Evolutionary conservation across 30 jellyfish, hydroid and myxozoan species (phyloP).

Genomic region (Chrysaora quinquecirrha): DNA sequence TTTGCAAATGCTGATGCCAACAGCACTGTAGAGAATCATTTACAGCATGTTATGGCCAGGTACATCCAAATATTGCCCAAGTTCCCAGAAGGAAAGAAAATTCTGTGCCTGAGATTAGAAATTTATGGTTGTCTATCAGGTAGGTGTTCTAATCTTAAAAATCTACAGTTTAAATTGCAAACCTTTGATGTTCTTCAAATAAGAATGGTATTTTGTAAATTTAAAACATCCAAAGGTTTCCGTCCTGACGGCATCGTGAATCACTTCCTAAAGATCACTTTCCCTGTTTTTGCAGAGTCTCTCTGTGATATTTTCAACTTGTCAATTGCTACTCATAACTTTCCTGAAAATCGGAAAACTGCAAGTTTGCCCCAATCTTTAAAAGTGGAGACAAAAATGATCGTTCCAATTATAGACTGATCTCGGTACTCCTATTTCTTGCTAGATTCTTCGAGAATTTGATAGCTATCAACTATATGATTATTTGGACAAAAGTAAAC

Average conservation of each 20-base stretch:
- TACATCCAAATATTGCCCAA: constrained; percentile 28
- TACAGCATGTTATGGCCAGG: constrained; percentile 20
- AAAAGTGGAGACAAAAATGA: no score
- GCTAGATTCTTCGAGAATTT: no score
- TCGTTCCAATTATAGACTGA: no score
- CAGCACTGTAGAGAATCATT: constrained; percentile 8
- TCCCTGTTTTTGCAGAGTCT: not conserved
- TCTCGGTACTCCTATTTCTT: no score
- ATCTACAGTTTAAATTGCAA: not conserved
- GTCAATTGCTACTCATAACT: no score
- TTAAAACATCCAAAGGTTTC: not conserved
- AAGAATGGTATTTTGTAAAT: not conserved
- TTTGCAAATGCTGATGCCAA: constrained; percentile 13
- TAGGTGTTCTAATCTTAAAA: not conserved
- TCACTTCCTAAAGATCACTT: not conserved
- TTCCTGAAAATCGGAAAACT: no score
- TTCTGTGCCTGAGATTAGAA: constrained; percentile 36
- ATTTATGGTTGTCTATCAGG: constrained; percentile 56
- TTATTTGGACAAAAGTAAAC: no score
- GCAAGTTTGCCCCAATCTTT: no score
- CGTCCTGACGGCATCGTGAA: not conserved
- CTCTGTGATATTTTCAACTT: not conserved
- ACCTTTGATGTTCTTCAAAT: not conserved
- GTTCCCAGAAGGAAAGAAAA: constrained; percentile 28
- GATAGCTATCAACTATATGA: no score